Evolutionary conservation across 2,113 vertebrate genomes (phyloP).

Genomic region (Phrynosoma blainvillii): DNA sequence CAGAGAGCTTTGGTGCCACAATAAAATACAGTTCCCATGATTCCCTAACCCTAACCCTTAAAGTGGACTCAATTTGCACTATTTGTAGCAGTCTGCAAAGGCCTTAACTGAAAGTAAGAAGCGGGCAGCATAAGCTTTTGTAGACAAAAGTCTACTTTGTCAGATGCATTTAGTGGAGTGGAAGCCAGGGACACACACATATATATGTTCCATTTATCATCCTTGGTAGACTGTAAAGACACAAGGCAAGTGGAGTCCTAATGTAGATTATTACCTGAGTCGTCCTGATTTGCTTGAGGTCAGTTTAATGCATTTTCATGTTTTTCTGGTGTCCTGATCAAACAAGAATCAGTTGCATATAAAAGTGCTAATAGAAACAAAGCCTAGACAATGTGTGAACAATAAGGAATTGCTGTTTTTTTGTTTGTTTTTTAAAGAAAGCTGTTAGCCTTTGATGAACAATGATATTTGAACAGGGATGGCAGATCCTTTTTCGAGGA

Average conservation of each 20-base stretch:
- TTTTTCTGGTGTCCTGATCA: not conserved
- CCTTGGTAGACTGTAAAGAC: not conserved
- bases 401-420: not conserved
- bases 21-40: too few species aligned
- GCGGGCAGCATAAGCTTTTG: too few species aligned
- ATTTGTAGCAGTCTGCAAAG: too few species aligned
- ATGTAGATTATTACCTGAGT: too few species aligned
- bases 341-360: not conserved
- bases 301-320: not conserved
- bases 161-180: too few species aligned
- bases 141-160: too few species aligned
- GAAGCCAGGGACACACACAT: too few species aligned
- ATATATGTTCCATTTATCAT: too few species aligned
- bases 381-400: not conserved
- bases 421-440: accelerated
- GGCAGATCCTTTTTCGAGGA: not conserved
- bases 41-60: too few species aligned
- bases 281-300: not conserved
- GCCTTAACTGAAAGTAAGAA: too few species aligned
- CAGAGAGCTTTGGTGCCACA: too few species aligned
- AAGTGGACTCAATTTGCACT: too few species aligned
- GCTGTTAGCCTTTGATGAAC: not conserved
- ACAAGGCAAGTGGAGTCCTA: not conserved
- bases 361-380: not conserved
- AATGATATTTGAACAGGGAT: accelerated